Evolutionary conservation across 2,797 vertebrate genomes (phyloP).

Genomic region (Heteromormyrus szaboi): DNA sequence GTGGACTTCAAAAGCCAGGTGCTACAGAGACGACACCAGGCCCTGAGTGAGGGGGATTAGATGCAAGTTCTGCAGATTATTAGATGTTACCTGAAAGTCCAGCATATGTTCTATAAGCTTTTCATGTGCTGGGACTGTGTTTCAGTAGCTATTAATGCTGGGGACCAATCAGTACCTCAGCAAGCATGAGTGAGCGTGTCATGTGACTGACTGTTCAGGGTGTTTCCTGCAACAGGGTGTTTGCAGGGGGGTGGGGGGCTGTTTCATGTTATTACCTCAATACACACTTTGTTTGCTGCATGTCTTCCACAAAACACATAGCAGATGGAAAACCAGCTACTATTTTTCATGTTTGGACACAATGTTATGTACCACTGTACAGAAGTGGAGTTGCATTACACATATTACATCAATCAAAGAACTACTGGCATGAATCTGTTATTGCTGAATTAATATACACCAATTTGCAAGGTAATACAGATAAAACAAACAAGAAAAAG

Average conservation of each 20-base stretch:
- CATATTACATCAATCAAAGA: neutral
- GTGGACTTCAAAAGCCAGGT: neutral
- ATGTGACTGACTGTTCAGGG: neutral
- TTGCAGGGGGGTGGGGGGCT: neutral
- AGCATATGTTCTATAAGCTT: neutral
- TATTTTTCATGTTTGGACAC: neutral
- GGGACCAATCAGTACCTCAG: neutral
- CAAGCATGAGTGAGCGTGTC: neutral
- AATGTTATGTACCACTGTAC: neutral
- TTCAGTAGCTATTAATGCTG: neutral
- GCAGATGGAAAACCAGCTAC: neutral
- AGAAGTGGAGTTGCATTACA: neutral
- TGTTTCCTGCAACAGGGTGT: neutral
- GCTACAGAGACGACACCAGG: neutral
- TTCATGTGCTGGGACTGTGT: neutral
- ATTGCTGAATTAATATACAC: neutral
- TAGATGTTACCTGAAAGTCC: neutral
- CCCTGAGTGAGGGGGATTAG: neutral
- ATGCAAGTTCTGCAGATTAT: neutral
- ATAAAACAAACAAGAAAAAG: neutral
- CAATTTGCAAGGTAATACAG: neutral
- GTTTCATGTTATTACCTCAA: neutral
- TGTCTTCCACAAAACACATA: neutral
- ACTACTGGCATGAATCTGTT: neutral
- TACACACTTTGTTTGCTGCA: neutral